These are phyloP conservation scores for Panulirus ornatus DNA, from an alignment of 1,140 invertebrate genomes.

Conservation along the genomic window DNA sequence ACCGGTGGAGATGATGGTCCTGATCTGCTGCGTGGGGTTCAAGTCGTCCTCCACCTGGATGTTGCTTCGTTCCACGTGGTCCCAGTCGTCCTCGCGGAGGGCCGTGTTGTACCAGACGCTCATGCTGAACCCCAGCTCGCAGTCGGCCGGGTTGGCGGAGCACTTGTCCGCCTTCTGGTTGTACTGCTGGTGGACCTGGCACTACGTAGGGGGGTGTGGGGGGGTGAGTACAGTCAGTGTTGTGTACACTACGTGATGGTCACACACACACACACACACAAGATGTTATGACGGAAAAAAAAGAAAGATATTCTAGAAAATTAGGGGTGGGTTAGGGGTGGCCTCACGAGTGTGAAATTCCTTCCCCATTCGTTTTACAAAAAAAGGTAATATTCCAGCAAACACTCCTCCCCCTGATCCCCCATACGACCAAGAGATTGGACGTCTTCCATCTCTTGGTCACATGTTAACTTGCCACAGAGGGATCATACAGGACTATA, in stretches of 20 bases:
- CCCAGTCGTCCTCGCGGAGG: not conserved
- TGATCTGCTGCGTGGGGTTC: not conserved
- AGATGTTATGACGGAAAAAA: too few species aligned
- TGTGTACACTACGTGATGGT: not conserved
- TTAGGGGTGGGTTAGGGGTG: too few species aligned
- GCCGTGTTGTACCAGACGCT: not conserved
- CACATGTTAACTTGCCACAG: too few species aligned
- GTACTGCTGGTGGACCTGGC: constrained; percentile 16
- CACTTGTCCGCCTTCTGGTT: not conserved
- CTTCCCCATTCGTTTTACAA: too few species aligned
- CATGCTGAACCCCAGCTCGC: not conserved
- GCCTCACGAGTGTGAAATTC: too few species aligned
- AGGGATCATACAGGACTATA: too few species aligned
- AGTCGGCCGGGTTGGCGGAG: constrained; percentile 11
- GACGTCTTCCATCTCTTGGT: too few species aligned
- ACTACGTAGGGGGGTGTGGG: constrained; percentile 7
- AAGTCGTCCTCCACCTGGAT: not conserved
- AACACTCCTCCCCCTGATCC: too few species aligned
- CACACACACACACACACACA: too few species aligned
- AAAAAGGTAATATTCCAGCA: too few species aligned
- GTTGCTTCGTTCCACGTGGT: not conserved
- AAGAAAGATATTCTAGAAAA: too few species aligned
- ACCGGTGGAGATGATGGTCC: constrained; percentile 19
- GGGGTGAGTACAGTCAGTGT: not conserved
- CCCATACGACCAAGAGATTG: too few species aligned